These are phyloP conservation scores for Callospermophilus lateralis DNA, from an alignment of 2,113 vertebrate genomes.

Conservation along the genomic window DNA sequence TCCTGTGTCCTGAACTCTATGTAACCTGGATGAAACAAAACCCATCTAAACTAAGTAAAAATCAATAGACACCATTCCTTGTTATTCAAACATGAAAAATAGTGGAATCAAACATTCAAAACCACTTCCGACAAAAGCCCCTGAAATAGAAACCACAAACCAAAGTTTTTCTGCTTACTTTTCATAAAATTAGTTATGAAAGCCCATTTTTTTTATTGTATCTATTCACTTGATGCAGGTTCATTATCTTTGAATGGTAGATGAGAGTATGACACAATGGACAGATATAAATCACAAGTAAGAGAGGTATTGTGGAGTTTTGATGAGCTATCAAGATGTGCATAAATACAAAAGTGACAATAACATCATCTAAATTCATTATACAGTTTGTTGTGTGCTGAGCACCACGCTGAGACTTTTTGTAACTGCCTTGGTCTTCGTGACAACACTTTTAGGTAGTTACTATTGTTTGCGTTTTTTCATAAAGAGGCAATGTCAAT, in stretches of 20 bases:
- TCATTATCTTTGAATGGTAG: not conserved
- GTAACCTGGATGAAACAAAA: not conserved
- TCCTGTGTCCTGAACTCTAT: not conserved
- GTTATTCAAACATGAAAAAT: not conserved
- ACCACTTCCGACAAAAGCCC: not conserved
- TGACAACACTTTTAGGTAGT: not conserved
- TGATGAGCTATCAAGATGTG: not conserved
- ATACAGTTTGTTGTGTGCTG: not conserved
- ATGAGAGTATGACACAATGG: not conserved
- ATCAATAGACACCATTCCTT: not conserved
- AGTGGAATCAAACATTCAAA: not conserved
- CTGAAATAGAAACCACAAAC: not conserved
- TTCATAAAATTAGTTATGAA: slow-evolving; percentile 15
- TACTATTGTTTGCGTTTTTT: slow-evolving; percentile 38
- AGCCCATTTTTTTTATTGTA: not conserved
- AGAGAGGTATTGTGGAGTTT: not conserved
- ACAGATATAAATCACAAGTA: not conserved
- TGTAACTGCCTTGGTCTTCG: not conserved
- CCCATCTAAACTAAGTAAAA: not conserved
- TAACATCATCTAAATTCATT: not conserved
- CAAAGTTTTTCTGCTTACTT: not conserved
- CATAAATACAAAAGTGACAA: not conserved
- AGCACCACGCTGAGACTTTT: not conserved
- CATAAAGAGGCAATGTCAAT: not conserved
- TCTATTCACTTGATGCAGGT: not conserved